Evolutionary conservation across 2,113 vertebrate species (phyloP), one percentile per base, ranked within the genome.

Genomic region (Mastomys coucha): DNA sequence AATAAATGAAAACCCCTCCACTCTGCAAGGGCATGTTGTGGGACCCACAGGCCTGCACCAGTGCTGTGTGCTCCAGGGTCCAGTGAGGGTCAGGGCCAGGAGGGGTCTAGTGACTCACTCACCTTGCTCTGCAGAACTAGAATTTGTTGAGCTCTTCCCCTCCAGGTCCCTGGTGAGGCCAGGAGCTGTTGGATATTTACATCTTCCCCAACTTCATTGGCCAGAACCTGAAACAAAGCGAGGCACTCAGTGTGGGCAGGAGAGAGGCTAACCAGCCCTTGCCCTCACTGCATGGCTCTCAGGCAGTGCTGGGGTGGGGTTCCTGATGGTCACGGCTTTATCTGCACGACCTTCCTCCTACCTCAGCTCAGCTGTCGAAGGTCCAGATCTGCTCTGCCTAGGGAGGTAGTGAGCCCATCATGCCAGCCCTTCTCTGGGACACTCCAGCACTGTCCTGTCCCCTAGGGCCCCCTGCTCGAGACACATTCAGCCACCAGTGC

Each of bases 141-240:
- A 49, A 99, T 99, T 96, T 99, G 99, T 96, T 99, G 99, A 10
- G 99, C 99, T 22, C 99, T 98, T 6, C 99, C 99, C 93, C 99
- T 98, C 98, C 99, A 99, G 97, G 95, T 98, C 80, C 99, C 99
- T 0, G 99, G 98, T 24, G 95, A 98, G 95, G 93, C 97, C 75
- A 99, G 86, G 51, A 99, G 98, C 63, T 98, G 99, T 91, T 99
- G 99, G 76, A 99, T 80, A 51, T 97, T 99, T 93, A 99, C 98
- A 0, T 99, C 99, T 87, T 99, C 99, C 17, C 99, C 99, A 7
- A 99, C 97, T 98, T 99, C 99, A 53, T 89, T 99, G 95, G 98
- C 97, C 93, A 99, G 97, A 96, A 99, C 99, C 99, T 99, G 95
- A 93, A 63, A 93, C 31, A 60, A 93, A 33, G 67, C 13, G 31